Base-by-base conservation (phyloP, 2,888 invertebrate species). In the Mesorhabditis spiculigera region DNA sequence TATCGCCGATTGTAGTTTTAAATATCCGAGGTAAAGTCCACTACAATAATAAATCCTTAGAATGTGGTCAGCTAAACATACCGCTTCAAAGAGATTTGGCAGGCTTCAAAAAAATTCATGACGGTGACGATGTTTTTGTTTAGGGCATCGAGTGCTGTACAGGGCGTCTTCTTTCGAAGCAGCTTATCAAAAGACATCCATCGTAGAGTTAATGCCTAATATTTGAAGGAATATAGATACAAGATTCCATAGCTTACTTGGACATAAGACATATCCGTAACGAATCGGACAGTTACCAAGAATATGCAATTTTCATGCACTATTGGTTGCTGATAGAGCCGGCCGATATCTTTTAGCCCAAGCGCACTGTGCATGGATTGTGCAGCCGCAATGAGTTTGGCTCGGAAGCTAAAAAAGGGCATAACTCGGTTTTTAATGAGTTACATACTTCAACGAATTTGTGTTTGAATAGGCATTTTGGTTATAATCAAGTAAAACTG, bases 301-400 rank as follows among this genome's bases (percentile, higher is more conserved):
- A 97, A 93, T 1, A 94, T 94, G 64, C 95, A 95, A 86, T 93
- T 88, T 0, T 91, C 90, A 87, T 96, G 95, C 76, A 91, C 89
- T 61, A 97, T 88, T 0, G 95, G 94, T 83, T 93, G 92, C 88
- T 94, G 93, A 88, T 93, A 95, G 65, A 97, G 89, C 87, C 95
- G 94, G 4, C 98, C 97, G 82, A 98, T 90, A 87, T 98, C 95
- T 84, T 93, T 93, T 71, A 94, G 90, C 79, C 95, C 93, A 94
- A 82, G 71, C 6, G 84, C 83, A 78, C 88, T 88, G 87, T 91
- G 91, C 93, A 97, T 93, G 84, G 95, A 93, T 41, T 92, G 91
- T 3, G 93, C 93, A 0, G 96, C 95, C 67, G 94, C 92, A 0
- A 97, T 89, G 4, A 97, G 89, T 87, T 95, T 95, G 78, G 76